phyloP scores from a whole-genome alignment of 2,797 vertebrate species.

The Discoglossus pictus region DNA sequence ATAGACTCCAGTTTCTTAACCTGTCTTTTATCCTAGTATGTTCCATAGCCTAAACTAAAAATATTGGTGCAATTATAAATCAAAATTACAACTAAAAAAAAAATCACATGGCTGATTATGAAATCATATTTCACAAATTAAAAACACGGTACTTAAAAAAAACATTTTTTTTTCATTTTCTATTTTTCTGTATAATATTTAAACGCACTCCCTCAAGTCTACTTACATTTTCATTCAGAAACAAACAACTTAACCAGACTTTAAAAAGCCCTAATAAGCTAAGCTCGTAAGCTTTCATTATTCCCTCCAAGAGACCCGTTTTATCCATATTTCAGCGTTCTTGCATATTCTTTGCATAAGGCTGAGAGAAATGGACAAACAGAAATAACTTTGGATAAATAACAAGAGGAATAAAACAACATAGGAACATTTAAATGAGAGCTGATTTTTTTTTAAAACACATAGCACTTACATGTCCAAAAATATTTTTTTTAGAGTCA shows the following conservation, averaged over 20 bases:
- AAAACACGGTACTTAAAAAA: constrained; percentile 67
- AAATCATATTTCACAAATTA: constrained; percentile 59
- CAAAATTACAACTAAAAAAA: constrained; percentile 61
- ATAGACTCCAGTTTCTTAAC: constrained; percentile 62
- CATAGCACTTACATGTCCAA: constrained; percentile 61
- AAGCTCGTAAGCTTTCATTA: constrained; percentile 66
- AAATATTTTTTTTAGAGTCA: constrained; percentile 73
- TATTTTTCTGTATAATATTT: constrained; percentile 27
- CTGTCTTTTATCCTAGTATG: constrained; percentile 18
- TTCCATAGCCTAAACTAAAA: constrained; percentile 50
- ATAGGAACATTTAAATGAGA: constrained; percentile 16
- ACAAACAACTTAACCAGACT: constrained; percentile 59
- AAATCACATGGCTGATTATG: constrained; percentile 59
- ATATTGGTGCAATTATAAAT: constrained; percentile 56
- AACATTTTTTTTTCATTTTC: constrained; percentile 31
- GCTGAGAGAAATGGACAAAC: constrained; percentile 72
- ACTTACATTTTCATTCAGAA: constrained; percentile 66
- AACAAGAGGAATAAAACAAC: constrained; percentile 66
- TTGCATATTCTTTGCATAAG: constrained; percentile 76
- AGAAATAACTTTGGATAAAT: constrained; percentile 70
- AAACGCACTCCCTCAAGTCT: constrained; percentile 38
- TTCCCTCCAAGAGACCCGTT: constrained; percentile 70
- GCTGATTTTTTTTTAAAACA: constrained; percentile 28
- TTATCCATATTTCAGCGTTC: constrained; percentile 72
- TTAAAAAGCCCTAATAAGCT: constrained; percentile 67